These are phyloP conservation scores for Geophilus truncorum DNA, from an alignment of 2,888 invertebrate genomes.

Conservation along the genomic window DNA sequence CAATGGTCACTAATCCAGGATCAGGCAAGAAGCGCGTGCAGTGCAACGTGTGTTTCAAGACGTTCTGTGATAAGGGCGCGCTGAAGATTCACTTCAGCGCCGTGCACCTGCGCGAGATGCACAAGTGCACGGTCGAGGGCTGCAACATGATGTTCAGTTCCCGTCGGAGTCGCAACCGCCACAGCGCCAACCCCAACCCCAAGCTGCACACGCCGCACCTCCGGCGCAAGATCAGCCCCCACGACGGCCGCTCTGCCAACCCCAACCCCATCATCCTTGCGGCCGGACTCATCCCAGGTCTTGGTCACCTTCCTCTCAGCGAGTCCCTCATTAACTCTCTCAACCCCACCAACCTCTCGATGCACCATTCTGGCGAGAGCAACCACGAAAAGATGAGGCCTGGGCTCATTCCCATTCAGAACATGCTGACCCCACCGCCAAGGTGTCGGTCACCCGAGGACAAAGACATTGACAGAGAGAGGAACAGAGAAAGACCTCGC, in stretches of 20 bases:
- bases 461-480: too few species aligned
- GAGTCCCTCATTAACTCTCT: slow-evolving; percentile 35
- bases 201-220: slow-evolving; percentile 94
- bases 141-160: slow-evolving; percentile 99
- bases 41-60: slow-evolving; percentile 96
- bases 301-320: slow-evolving; percentile 38
- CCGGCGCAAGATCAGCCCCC: slow-evolving; percentile 86
- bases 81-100: slow-evolving; percentile 98
- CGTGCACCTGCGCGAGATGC: slow-evolving; percentile 98
- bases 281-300: slow-evolving; percentile 38
- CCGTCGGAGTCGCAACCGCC: slow-evolving; percentile 86
- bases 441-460: neutral
- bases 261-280: slow-evolving; percentile 60
- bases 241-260: slow-evolving; percentile 84
- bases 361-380: neutral
- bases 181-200: slow-evolving; percentile 97
- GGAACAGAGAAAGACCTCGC: too few species aligned
- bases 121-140: slow-evolving; percentile 96
- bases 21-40: slow-evolving; percentile 82
- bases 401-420: slow-evolving; percentile 56
- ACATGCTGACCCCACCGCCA: slow-evolving; percentile 29
- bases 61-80: slow-evolving; percentile 99
- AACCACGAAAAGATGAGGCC: slow-evolving; percentile 33
- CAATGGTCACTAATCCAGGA: slow-evolving; percentile 71
- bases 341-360: neutral